These are phyloP conservation scores for Cryptocephalus moraei DNA, from an alignment of 2,888 invertebrate genomes.

Conservation along the genomic window DNA sequence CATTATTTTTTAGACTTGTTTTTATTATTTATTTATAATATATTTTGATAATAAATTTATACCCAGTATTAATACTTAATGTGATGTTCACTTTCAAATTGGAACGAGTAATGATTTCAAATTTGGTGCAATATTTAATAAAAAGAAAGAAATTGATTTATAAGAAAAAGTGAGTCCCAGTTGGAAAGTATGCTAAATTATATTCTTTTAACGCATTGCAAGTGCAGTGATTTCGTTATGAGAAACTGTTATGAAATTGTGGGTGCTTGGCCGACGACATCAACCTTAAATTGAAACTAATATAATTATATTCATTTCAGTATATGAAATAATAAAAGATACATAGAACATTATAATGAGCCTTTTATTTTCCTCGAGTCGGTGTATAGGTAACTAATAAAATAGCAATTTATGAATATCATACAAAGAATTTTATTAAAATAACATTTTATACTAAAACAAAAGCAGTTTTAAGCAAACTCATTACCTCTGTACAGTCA, in stretches of 20 bases:
- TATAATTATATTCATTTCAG: conserved; percentile 28
- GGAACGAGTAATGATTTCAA: conserved; percentile 1
- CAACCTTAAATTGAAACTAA: conserved; percentile 21
- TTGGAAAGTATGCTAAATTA: conserved; percentile 8
- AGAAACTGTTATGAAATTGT: conserved; percentile 19
- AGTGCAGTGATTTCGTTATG: conserved; percentile 19
- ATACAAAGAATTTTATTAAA: too few relatives aligned
- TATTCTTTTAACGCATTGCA: conserved; percentile 9
- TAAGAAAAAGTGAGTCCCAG: conserved; percentile 11
- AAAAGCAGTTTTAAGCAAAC: too few relatives aligned
- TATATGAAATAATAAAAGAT: conserved; percentile 30
- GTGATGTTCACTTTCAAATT: background rate
- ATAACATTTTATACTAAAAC: too few relatives aligned
- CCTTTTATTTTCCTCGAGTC: too few relatives aligned
- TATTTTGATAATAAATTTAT: too few relatives aligned
- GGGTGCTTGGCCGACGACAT: conserved; percentile 26
- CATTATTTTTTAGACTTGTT: too few relatives aligned
- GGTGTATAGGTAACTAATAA: too few relatives aligned
- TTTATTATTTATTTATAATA: too few relatives aligned
- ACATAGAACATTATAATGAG: background rate
- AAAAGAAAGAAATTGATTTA: conserved; percentile 1
- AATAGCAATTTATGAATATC: too few relatives aligned
- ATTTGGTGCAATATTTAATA: conserved; percentile 9
- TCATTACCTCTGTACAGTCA: too few relatives aligned
- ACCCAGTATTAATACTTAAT: too few relatives aligned